A percentile compares a stretch with the other conserved stretches of the same genome.
Conservation (phyloP, 2,797 vertebrate genomes). For the Tokudaia tokunoshimensis region DNA sequence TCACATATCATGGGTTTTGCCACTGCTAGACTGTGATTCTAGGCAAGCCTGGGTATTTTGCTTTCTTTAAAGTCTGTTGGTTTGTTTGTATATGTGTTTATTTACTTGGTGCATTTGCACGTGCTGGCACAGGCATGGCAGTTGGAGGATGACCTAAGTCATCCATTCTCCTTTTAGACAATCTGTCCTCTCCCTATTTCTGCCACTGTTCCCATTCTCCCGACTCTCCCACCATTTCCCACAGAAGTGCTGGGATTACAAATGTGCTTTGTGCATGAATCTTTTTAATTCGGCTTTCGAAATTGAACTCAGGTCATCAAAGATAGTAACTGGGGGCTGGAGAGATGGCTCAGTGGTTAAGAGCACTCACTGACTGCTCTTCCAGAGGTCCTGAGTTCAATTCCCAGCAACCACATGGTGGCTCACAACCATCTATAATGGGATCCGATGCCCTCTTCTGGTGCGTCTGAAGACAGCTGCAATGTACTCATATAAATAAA, state of each 20-base stretch:
- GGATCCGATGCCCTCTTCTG: too few species aligned
- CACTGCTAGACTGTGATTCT: neutral
- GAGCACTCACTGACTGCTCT: too few species aligned
- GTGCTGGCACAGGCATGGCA: neutral
- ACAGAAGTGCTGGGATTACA: neutral
- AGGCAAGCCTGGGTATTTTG: neutral
- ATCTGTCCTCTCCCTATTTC: neutral
- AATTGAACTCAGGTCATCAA: neutral
- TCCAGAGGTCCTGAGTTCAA: too few species aligned
- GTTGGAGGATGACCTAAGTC: neutral
- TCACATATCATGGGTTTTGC: neutral
- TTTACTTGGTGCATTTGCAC: neutral
- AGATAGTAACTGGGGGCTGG: neutral
- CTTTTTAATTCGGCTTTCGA: neutral
- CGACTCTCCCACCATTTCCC: neutral
- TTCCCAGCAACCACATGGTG: too few species aligned
- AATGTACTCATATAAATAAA: too few species aligned
- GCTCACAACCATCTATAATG: too few species aligned
- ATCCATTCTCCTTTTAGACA: neutral
- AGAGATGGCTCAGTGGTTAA: too few species aligned
- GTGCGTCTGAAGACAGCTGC: too few species aligned
- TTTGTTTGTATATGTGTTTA: neutral
- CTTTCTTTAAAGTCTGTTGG: neutral
- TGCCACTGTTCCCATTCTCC: neutral
- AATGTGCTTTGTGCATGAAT: too few species aligned